Evolutionary conservation across 2,797 vertebrate species (phyloP).

Genomic region (Sparus aurata): DNA sequence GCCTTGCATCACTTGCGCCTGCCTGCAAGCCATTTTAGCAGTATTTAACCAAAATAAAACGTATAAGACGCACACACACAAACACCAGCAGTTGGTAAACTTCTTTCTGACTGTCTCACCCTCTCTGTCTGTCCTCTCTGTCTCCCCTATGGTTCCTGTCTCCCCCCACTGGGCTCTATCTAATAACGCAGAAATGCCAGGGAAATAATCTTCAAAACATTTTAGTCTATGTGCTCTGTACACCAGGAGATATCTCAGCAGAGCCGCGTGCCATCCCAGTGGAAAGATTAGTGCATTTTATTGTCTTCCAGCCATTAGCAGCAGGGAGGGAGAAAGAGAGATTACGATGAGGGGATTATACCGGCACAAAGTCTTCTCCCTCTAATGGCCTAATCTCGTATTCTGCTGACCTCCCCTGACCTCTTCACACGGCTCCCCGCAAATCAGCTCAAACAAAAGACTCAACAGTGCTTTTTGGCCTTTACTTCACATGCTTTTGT

Average conservation of each 20-base stretch:
- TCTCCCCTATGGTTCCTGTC: constrained; percentile 19
- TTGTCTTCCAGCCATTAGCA: constrained; percentile 81
- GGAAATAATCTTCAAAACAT: constrained; percentile 80
- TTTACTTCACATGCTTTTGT: constrained; percentile 61
- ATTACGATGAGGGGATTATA: constrained; percentile 82
- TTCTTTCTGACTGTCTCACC: constrained; percentile 26
- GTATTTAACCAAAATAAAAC: constrained; percentile 58
- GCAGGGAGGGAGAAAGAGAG: constrained; percentile 63
- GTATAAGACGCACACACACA: constrained; percentile 29
- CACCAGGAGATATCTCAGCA: constrained; percentile 63
- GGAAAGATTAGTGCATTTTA: constrained; percentile 78
- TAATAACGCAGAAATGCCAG: constrained; percentile 78
- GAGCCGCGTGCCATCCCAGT: constrained; percentile 56
- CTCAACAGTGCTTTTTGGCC: constrained; percentile 43
- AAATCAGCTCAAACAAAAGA: constrained; percentile 73
- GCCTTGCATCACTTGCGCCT: constrained; percentile 59
- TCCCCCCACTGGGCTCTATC: constrained; percentile 60
- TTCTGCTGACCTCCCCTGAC: constrained; percentile 72
- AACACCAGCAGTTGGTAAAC: constrained; percentile 35
- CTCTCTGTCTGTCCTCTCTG: constrained; percentile 12
- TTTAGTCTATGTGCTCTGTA: constrained; percentile 58
- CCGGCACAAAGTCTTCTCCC: constrained; percentile 69
- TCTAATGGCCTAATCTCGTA: constrained; percentile 82
- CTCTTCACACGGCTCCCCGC: constrained; percentile 74
- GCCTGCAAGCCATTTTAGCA: constrained; percentile 35